A percentile compares a stretch with the other conserved stretches of the same genome.
Conservation (phyloP, 2,113 vertebrate genomes). For the Uropsilus gracilis region DNA sequence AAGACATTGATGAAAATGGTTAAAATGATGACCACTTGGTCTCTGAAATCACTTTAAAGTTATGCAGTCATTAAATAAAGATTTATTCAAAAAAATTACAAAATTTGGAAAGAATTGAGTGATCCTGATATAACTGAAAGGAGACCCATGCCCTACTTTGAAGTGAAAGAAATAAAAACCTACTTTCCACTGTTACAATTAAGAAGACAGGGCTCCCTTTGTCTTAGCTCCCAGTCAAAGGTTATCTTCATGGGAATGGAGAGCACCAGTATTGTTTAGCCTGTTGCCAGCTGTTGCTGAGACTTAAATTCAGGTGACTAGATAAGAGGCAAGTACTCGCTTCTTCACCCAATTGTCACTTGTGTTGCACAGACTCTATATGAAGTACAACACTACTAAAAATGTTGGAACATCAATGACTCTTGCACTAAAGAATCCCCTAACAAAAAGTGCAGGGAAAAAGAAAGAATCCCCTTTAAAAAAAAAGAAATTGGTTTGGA, state of each 20-base stretch:
- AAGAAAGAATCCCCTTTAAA: no score
- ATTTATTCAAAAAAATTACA: neutral
- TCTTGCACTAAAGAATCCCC: neutral
- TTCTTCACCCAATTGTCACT: neutral
- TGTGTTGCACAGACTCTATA: neutral
- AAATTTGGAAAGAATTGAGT: neutral
- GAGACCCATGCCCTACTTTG: rapidly evolving
- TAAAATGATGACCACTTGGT: neutral
- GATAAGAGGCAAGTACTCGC: neutral
- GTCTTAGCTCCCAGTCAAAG: neutral
- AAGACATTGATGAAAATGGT: neutral
- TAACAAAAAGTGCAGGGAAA: no score
- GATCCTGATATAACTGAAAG: neutral
- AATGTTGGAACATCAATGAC: neutral
- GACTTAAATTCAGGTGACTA: neutral
- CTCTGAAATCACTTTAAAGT: neutral
- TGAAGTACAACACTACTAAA: neutral
- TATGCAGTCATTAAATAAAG: neutral
- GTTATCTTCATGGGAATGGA: neutral
- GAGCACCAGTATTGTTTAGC: neutral
- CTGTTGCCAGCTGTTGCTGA: neutral
- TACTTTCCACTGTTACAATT: neutral
- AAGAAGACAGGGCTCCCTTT: neutral
- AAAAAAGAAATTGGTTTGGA: no score
- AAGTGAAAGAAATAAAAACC: neutral